A percentile compares a stretch with the other conserved stretches of the same genome.
Evolutionary conservation across 2,888 invertebrate species (phyloP).

Genomic region (Stenchaetothrips biformis): DNA sequence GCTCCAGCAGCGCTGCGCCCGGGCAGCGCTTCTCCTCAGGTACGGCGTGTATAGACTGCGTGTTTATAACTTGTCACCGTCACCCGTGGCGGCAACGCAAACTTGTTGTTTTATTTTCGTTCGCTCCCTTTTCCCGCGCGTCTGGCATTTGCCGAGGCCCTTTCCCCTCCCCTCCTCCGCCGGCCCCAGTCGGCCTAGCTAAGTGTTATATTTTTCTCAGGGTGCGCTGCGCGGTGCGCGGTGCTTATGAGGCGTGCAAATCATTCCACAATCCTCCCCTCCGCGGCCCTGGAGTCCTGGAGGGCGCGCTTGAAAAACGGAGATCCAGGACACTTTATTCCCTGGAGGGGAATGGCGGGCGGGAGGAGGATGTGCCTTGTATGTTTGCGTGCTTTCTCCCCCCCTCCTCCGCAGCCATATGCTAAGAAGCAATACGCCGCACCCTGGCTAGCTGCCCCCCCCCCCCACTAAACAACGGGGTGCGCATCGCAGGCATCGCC

Average conservation of each 20-base stretch:
- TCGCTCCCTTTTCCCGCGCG: not conserved
- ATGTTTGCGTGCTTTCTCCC: too few relatives aligned
- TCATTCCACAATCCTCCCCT: not conserved
- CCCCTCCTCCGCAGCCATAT: too few relatives aligned
- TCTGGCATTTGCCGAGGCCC: not conserved
- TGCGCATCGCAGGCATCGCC: not conserved
- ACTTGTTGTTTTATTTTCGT: not conserved
- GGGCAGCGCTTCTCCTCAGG: too few relatives aligned
- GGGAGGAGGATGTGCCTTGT: not conserved
- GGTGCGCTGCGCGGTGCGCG: not conserved
- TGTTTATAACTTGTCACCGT: conserved; percentile 22
- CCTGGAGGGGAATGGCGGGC: not conserved
- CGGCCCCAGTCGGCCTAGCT: not conserved
- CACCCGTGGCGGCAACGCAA: not conserved
- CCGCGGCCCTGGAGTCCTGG: not conserved
- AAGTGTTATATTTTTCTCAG: not conserved
- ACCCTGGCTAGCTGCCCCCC: not conserved
- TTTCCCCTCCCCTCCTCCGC: not conserved
- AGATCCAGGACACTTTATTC: conserved; percentile 1
- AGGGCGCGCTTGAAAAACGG: not conserved
- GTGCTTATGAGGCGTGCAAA: not conserved
- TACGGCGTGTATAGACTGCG: not conserved
- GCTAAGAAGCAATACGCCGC: not conserved
- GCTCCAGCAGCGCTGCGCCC: too few relatives aligned
- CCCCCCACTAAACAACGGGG: not conserved